Evolutionary conservation across 2,888 invertebrate genomes (phyloP).

Genomic region (Perdita meconis): DNA sequence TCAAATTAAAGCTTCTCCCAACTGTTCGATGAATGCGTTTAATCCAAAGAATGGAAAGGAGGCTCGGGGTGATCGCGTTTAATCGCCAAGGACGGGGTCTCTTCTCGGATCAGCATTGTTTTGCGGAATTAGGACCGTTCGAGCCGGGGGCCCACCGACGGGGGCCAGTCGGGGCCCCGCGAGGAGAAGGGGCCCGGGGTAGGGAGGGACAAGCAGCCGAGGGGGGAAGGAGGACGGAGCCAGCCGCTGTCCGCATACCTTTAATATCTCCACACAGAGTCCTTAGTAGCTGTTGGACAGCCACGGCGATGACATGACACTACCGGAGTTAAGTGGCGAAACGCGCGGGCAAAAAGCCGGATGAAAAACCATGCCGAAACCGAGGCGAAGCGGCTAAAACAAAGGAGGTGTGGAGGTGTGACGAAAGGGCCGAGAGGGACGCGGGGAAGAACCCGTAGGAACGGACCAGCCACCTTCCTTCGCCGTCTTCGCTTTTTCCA

Average conservation of each 20-base stretch:
- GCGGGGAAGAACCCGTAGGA: constrained; percentile 32
- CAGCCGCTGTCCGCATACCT: constrained; percentile 74
- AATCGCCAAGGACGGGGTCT: constrained; percentile 50
- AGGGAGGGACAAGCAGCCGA: constrained; percentile 38
- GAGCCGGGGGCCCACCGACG: constrained; percentile 18
- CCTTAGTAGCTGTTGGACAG: constrained; percentile 73
- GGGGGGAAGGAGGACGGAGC: constrained; percentile 42
- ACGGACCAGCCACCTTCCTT: constrained; percentile 25
- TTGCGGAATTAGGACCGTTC: constrained; percentile 73
- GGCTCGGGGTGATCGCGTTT: constrained; percentile 40
- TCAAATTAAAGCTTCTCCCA: constrained; percentile 51
- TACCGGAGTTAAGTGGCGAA: constrained; percentile 83
- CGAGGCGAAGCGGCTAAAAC: constrained; percentile 81
- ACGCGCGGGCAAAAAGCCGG: constrained; percentile 80
- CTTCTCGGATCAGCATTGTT: constrained; percentile 68
- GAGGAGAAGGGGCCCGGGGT: constrained; percentile 4
- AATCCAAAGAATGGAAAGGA: constrained; percentile 41
- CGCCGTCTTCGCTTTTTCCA: constrained; percentile 44
- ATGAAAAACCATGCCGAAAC: constrained; percentile 77
- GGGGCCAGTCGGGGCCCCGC: constrained; percentile 14
- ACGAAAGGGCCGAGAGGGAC: constrained; percentile 76
- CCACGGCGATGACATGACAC: constrained; percentile 82
- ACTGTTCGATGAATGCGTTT: constrained; percentile 46
- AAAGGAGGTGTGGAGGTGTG: constrained; percentile 81
- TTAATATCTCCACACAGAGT: constrained; percentile 71